Evolutionary conservation across 2,797 vertebrate species (phyloP), one percentile per base, ranked within the genome.

Genomic region (Clamator glandarius): DNA sequence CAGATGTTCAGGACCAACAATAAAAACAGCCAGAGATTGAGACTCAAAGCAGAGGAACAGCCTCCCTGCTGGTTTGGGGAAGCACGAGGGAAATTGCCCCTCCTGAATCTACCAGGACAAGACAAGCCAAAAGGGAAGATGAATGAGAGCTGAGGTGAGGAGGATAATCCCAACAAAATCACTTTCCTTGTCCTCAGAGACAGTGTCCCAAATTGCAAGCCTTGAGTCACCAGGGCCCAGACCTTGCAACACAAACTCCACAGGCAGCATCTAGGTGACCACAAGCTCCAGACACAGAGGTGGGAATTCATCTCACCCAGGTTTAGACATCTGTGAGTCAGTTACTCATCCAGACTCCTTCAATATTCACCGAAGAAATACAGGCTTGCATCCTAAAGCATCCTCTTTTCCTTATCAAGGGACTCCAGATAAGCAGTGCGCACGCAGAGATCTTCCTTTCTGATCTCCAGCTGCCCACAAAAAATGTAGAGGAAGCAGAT

Each of bases 261-360:
- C 81, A 54, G 61, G 90, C 94, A 70, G 83, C 87, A 70, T 12
- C 72, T 4, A 59, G 68, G 64, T 76, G n/a, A 28, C 82, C 58
- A 11, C 48, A 6, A 3, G 94, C 88, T 91, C 57, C 82, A 86
- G 91, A 77, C 93, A 66, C 2, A 42, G 91, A 64, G 91, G 70
- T 87, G 94, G 81, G 80, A 74, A 33, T 51, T 36, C 75, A 86
- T 68, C 72, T 73, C 82, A 54, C 26, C 58, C 90, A 79, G 59
- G 88, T 19, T 2, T 15, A 57, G 86, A 11, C 80, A 69, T 57
- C 86, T 81, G 84, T 6, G 41, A 55, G 24, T 3, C 52, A 62
- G 74, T 72, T 64, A 59, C 92, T 78, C 84, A 26, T 12, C 75
- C 6, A 29, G 21, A 3, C 36, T 52, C 8, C n/a, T 59, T 24